phyloP scores from a whole-genome alignment of 2,797 vertebrate species.

The Scyliorhinus canicula region DNA sequence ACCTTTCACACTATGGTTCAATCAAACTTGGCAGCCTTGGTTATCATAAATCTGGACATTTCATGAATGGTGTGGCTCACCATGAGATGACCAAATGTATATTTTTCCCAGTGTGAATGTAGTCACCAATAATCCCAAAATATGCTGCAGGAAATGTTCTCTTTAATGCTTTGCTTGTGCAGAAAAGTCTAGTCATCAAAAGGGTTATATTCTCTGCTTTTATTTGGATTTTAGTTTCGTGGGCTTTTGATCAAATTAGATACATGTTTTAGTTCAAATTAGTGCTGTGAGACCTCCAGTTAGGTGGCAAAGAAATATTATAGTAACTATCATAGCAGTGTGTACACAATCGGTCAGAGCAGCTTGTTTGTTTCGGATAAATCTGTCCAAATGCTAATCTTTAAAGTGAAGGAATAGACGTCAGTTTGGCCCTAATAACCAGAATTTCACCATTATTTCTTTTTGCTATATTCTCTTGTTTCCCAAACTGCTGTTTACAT shows the following conservation, averaged over 20 bases:
- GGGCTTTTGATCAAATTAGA: neutral
- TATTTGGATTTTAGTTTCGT: neutral
- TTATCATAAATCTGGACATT: neutral
- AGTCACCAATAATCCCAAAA: neutral
- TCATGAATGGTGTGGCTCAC: neutral
- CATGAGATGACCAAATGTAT: neutral
- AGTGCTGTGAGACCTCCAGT: neutral
- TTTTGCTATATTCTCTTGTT: neutral
- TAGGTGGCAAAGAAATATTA: neutral
- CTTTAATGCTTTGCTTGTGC: neutral
- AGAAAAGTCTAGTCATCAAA: neutral
- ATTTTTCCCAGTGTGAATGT: conserved; percentile 17
- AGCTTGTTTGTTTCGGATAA: neutral
- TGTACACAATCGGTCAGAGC: neutral
- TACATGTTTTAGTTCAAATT: neutral
- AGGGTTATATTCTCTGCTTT: neutral
- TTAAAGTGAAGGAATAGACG: neutral
- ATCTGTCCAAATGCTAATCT: neutral
- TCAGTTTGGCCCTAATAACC: neutral
- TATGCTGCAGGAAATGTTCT: neutral
- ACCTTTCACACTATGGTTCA: too few species aligned
- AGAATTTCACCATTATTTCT: neutral
- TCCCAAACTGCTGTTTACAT: neutral
- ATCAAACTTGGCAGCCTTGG: too few species aligned
- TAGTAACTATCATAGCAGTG: neutral